These are phyloP conservation scores for Rachycentron canadum DNA, from an alignment of 2,797 vertebrate species.

Conservation along the genomic window DNA sequence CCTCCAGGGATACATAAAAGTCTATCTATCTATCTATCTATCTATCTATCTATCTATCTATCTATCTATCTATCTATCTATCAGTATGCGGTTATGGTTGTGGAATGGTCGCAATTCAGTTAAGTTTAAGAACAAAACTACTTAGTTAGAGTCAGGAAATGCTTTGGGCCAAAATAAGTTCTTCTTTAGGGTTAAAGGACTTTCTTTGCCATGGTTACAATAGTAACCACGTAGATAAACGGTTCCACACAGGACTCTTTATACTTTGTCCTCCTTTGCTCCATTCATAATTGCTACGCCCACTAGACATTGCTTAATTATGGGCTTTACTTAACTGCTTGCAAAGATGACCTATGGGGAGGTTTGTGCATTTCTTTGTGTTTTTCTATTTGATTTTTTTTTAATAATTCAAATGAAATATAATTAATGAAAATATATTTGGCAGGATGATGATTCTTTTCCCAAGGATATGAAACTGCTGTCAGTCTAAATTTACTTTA, in stretches of 20 bases:
- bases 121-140: no score
- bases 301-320: neutral
- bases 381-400: neutral
- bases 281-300: neutral
- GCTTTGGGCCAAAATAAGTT: neutral
- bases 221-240: neutral
- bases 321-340: neutral
- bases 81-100: neutral
- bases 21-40: no score
- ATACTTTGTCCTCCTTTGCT: neutral
- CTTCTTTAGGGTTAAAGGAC: neutral
- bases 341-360: neutral
- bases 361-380: neutral
- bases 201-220: neutral
- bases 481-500: neutral
- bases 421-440: neutral
- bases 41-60: no score
- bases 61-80: neutral
- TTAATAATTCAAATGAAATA: neutral
- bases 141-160: no score
- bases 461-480: neutral
- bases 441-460: neutral
- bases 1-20: no score
- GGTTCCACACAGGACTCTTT: neutral
- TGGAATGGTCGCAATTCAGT: neutral